These are phyloP conservation scores for Ornithoptera alexandrae DNA, from an alignment of 2,888 invertebrate species.

Conservation along the genomic window DNA sequence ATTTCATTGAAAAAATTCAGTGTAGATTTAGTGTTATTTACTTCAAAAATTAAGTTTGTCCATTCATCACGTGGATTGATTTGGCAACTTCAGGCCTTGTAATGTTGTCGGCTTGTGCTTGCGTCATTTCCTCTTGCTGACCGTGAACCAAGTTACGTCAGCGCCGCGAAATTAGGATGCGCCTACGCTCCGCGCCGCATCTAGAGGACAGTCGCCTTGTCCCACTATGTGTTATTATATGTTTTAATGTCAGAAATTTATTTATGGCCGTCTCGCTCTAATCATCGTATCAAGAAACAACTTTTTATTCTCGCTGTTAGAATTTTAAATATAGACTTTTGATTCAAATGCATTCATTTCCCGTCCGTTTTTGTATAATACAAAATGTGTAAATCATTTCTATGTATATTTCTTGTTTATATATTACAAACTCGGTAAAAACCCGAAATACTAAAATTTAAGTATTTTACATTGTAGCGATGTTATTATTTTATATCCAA, in stretches of 20 bases:
- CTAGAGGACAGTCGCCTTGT: conserved; percentile 53
- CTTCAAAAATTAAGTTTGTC: conserved; percentile 1
- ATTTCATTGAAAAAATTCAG: not conserved
- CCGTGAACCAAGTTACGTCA: conserved; percentile 78
- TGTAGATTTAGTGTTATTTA: not conserved
- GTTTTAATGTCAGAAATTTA: conserved; percentile 6
- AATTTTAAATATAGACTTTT: not conserved
- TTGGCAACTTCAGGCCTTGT: conserved; percentile 61
- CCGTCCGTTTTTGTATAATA: not conserved
- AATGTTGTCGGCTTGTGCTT: conserved; percentile 61
- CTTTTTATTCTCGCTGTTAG: not conserved
- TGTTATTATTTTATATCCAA: not conserved
- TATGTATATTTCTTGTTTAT: not conserved
- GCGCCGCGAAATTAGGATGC: conserved; percentile 64
- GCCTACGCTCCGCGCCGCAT: conserved; percentile 48
- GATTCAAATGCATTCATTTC: not conserved
- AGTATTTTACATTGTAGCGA: not conserved
- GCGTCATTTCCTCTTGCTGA: conserved; percentile 77
- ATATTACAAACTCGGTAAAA: not conserved
- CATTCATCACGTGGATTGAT: conserved; percentile 51
- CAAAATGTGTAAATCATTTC: not conserved
- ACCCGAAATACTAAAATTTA: not conserved
- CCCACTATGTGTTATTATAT: conserved; percentile 20
- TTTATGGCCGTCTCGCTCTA: conserved; percentile 6
- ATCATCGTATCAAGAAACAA: not conserved